Evolutionary conservation across 1,140 invertebrate genomes (phyloP).

Genomic region (Drosophila elegans): DNA sequence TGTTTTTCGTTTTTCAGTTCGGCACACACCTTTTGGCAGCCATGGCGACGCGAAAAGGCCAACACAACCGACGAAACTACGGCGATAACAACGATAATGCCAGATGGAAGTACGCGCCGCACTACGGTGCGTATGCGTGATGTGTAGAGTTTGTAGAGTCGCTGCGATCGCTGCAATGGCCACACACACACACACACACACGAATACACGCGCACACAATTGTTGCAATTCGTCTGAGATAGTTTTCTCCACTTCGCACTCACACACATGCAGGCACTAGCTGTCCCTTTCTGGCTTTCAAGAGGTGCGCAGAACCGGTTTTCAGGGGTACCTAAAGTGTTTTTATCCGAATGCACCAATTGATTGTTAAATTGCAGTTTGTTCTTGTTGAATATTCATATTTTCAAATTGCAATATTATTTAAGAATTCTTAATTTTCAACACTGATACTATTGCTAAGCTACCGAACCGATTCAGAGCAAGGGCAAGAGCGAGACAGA

Average conservation of each 20-base stretch:
- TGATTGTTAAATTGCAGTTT: constrained; percentile 6
- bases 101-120: constrained; percentile 31
- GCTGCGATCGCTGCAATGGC: constrained; percentile 45
- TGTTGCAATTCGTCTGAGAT: constrained; percentile 40
- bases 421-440: not conserved
- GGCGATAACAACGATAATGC: constrained; percentile 40
- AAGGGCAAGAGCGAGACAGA: constrained; percentile 28
- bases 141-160: constrained; percentile 46
- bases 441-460: not conserved
- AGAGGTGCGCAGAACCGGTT: constrained; percentile 76
- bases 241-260: constrained; percentile 42
- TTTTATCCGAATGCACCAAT: constrained; percentile 22
- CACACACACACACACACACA: constrained; percentile 48
- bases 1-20: constrained; percentile 44
- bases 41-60: constrained; percentile 74
- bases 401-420: not conserved
- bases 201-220: not conserved
- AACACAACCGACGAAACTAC: constrained; percentile 20
- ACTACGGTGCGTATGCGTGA: constrained; percentile 70
- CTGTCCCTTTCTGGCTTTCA: constrained; percentile 65
- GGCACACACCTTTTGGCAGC: constrained; percentile 70
- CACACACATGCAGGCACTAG: constrained; percentile 26
- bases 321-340: constrained; percentile 21
- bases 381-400: not conserved
- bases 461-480: constrained; percentile 3